Evolutionary conservation across 1,140 invertebrate species (phyloP).

Genomic region (Nebria ingens): DNA sequence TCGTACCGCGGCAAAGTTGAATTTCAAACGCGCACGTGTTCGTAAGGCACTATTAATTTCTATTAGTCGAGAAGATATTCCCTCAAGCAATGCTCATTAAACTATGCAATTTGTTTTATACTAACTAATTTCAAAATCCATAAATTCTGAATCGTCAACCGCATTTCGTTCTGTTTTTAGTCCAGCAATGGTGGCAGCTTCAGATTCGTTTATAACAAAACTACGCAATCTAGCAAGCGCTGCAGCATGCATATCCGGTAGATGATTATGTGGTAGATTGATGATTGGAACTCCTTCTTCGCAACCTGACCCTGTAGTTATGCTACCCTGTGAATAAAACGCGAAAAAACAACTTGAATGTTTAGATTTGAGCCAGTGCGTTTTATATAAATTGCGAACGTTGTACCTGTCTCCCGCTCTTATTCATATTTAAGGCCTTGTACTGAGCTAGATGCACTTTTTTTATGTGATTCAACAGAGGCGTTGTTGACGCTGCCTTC

Average conservation of each 20-base stretch:
- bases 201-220: background rate
- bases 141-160: too few species aligned
- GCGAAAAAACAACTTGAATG: background rate
- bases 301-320: conserved; percentile 28
- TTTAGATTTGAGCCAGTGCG: too few species aligned
- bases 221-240: conserved; percentile 30
- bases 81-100: too few species aligned
- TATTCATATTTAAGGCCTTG: background rate
- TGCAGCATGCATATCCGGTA: conserved; percentile 33
- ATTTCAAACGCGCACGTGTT: too few species aligned
- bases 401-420: background rate
- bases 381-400: too few species aligned
- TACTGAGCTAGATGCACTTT: background rate
- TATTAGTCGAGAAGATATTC: too few species aligned
- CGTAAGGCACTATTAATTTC: too few species aligned
- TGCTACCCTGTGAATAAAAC: conserved; percentile 24
- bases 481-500: background rate
- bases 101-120: too few species aligned
- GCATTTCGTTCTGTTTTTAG: too few species aligned
- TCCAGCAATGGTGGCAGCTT: too few species aligned
- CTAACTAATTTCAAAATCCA: too few species aligned
- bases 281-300: conserved; percentile 30
- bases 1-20: too few species aligned
- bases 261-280: conserved; percentile 36
- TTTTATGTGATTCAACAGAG: background rate